These are phyloP conservation scores for Lepus townsendii DNA, from an alignment of 2,797 vertebrate species.

Conservation along the genomic window DNA sequence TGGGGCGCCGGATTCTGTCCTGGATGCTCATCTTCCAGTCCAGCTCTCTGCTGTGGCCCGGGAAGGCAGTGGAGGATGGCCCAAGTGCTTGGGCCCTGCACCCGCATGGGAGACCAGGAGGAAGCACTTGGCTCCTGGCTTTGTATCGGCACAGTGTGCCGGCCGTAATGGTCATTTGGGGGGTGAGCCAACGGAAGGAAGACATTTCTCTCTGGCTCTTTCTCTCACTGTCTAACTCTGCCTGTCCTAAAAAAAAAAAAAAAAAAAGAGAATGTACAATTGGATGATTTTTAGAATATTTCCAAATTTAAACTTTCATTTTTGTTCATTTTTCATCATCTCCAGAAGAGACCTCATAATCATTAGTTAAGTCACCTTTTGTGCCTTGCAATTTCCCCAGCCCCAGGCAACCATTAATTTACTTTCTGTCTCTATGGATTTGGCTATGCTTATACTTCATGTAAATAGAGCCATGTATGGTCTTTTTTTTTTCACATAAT, in stretches of 20 bases:
- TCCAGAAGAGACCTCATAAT: not conserved
- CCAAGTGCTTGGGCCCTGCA: too few relatives aligned
- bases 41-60: too few relatives aligned
- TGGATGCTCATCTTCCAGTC: too few relatives aligned
- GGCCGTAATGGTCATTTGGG: too few relatives aligned
- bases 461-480: not conserved
- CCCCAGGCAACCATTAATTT: not conserved
- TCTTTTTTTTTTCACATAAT: not conserved
- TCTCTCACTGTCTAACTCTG: not conserved
- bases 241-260: too few relatives aligned
- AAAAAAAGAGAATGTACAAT: not conserved
- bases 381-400: not conserved
- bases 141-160: too few relatives aligned
- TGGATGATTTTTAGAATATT: constrained; percentile 20
- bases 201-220: too few relatives aligned
- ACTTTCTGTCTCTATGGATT: constrained; percentile 28
- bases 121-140: too few relatives aligned
- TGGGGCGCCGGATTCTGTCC: too few relatives aligned
- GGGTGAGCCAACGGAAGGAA: too few relatives aligned
- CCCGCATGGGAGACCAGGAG: too few relatives aligned
- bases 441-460: not conserved
- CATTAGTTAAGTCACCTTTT: not conserved
- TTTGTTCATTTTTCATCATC: constrained; percentile 26
- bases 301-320: constrained; percentile 15
- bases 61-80: too few relatives aligned